Conservation (phyloP, 2,888 invertebrate genomes). For the Andrena hattorfiana region DNA sequence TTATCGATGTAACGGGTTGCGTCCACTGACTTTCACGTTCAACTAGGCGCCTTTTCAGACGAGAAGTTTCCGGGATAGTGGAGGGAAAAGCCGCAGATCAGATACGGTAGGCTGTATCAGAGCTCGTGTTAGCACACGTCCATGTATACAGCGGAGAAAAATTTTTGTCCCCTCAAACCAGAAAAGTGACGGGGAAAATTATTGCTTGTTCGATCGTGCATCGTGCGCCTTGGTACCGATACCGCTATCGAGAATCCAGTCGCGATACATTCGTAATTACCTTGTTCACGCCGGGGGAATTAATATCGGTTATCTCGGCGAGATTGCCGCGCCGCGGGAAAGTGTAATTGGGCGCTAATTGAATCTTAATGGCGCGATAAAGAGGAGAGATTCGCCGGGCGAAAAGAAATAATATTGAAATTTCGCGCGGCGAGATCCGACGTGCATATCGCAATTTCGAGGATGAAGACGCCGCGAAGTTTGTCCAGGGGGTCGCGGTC, state of each 20-base stretch:
- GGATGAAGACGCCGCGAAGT: constrained; percentile 24
- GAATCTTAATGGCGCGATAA: constrained; percentile 54
- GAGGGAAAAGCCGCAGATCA: too few species aligned
- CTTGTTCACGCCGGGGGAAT: constrained; percentile 57
- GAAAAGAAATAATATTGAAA: constrained; percentile 1
- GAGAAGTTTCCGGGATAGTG: neutral
- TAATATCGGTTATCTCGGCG: constrained; percentile 52
- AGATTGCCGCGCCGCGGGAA: constrained; percentile 41
- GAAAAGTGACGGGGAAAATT: constrained; percentile 7
- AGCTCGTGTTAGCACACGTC: too few species aligned
- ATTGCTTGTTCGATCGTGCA: constrained; percentile 26
- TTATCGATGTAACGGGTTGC: constrained; percentile 64
- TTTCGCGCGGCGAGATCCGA: constrained; percentile 11
- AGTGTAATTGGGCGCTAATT: constrained; percentile 46
- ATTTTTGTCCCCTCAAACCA: neutral
- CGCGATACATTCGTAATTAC: constrained; percentile 55
- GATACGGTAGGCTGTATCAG: too few species aligned
- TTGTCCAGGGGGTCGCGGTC: constrained; percentile 52
- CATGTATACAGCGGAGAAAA: neutral
- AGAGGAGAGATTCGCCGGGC: neutral
- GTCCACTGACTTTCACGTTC: constrained; percentile 55
- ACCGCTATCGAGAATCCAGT: constrained; percentile 37
- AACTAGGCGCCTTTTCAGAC: constrained; percentile 2
- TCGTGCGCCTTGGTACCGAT: constrained; percentile 9
- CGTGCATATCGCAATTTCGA: neutral